A percentile compares a stretch with the other conserved stretches of the same genome.
Conservation (phyloP, 2,888 invertebrate species). For the Drosophila anceps region DNA sequence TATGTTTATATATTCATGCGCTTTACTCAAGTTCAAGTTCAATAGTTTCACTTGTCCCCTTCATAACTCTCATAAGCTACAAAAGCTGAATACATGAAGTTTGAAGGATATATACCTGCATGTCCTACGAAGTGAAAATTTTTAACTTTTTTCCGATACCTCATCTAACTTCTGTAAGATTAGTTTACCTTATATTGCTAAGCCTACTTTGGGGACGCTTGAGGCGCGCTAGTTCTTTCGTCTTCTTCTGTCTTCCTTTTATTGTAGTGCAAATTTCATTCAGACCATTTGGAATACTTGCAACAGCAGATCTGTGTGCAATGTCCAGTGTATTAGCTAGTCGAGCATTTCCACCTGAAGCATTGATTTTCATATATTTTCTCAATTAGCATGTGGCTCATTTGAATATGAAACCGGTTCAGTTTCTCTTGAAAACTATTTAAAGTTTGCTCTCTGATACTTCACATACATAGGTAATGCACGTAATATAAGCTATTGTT, state of each 20-base stretch:
- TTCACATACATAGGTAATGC: neutral
- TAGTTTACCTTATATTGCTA: neutral
- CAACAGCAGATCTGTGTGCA: neutral
- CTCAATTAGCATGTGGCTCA: neutral
- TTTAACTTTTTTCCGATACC: neutral
- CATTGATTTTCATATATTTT: neutral
- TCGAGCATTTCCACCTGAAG: neutral
- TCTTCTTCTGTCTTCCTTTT: no score
- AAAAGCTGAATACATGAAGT: neutral
- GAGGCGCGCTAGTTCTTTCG: no score
- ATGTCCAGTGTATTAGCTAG: neutral
- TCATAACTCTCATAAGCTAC: neutral
- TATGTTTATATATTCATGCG: no score
- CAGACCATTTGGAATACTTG: neutral
- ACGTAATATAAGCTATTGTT: neutral
- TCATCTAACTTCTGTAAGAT: neutral
- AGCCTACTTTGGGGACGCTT: neutral
- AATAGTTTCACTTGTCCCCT: neutral
- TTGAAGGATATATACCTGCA: neutral
- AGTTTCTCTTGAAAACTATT: neutral
- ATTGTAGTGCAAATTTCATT: neutral
- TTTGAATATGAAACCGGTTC: constrained; percentile 8
- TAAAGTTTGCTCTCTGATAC: neutral
- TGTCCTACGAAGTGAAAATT: neutral
- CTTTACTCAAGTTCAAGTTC: neutral